Base-by-base conservation (phyloP, 2,888 invertebrate genomes). In the Yponomeuta evonymella region DNA sequence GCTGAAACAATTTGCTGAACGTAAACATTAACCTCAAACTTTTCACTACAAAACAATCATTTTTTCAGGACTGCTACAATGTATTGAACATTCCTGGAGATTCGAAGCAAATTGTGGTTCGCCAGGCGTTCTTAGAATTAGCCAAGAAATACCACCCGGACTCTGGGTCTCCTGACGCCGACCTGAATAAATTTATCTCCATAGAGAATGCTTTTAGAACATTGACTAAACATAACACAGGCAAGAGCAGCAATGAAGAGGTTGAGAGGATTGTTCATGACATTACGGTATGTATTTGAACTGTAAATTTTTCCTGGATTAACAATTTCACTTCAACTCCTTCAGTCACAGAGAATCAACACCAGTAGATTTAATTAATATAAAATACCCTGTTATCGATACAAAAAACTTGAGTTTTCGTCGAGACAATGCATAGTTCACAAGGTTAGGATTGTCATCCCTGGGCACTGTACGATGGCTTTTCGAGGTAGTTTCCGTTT, bases 131-230 rank as follows among this genome's bases (percentile, higher is more conserved):
- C 81, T 87, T 97, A 69, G 89, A 93, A 71, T 88, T 97, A 64
- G 97, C 96, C 0, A 97, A 97, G 83, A 94, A 93, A 76, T 97
- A 95, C 78, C 98, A 98, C 85, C 98, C 98, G 0, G 98, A 98
- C 79, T 96, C 96, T 67, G 95, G 95, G 0, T 93, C 94, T 0
- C 86, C 93, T 0, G 94, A 96, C 74, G 96, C 97, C n/a, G 93
- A 94, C 83, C 92, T 94, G 67, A 93, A 94, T 58, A 96, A 95
- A 82, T 98, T 98, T 88, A 93, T 95, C 66, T 92, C 94, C 78
- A 94, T 96, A 72, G 96, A 97, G 80, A 91, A 93, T 79, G 97
- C 97, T 0, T 98, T 97, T 78, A 93, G 95, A 76, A 88, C 93
- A 33, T 83, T 97, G 3, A 94, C 95, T 76, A 94, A 94, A 76